Conservation (phyloP, 1,140 invertebrate species). For the Euwallacea fornicatus region DNA sequence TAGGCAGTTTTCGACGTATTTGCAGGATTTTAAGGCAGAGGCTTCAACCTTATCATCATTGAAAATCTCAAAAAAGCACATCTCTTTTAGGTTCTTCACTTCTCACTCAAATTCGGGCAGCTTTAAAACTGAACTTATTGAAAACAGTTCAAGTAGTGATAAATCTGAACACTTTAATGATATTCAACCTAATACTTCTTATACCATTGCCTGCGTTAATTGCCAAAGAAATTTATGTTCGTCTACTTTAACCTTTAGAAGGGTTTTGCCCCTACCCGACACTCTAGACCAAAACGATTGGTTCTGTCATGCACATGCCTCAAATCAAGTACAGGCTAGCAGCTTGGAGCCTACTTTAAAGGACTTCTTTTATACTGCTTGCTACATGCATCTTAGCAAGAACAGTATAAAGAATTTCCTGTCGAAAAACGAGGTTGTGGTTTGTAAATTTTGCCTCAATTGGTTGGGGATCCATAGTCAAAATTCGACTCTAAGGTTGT, state of each 20-base stretch:
- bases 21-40: slow-evolving; percentile 54
- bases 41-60: slow-evolving; percentile 42
- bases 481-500: slow-evolving; percentile 42
- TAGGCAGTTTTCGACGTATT: slow-evolving; percentile 49
- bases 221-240: slow-evolving; percentile 55
- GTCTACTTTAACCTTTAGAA: slow-evolving; percentile 52
- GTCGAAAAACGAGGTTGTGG: slow-evolving; percentile 53
- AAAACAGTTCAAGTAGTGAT: background rate
- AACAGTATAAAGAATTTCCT: slow-evolving; percentile 40
- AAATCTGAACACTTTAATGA: no score
- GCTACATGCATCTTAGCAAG: slow-evolving; percentile 56
- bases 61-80: slow-evolving; percentile 44
- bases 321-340: slow-evolving; percentile 23
- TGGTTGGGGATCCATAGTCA: slow-evolving; percentile 54
- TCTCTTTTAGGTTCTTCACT: slow-evolving; percentile 46
- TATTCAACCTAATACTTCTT: no score
- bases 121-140: slow-evolving; percentile 58
- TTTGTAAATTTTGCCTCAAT: slow-evolving; percentile 59
- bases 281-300: slow-evolving; percentile 60
- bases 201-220: slow-evolving; percentile 53
- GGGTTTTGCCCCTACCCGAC: slow-evolving; percentile 59
- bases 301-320: slow-evolving; percentile 58
- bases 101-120: slow-evolving; percentile 49
- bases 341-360: slow-evolving; percentile 51
- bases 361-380: slow-evolving; percentile 59